These are phyloP conservation scores for Aphaenogaster ashmeadi DNA, from an alignment of 1,140 invertebrate genomes.

Conservation along the genomic window DNA sequence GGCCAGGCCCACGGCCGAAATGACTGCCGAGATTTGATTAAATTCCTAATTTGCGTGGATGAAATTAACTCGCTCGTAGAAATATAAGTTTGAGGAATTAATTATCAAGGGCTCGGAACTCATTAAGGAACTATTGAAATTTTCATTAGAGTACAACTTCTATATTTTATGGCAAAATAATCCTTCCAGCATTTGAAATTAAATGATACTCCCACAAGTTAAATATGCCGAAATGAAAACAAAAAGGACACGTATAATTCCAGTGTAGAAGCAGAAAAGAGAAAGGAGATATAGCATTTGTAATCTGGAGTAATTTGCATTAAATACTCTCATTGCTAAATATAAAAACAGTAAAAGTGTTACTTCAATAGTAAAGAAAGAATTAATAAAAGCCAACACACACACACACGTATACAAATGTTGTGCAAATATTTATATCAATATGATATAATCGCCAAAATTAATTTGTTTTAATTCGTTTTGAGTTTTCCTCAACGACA, in stretches of 20 bases:
- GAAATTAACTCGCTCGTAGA: conserved; percentile 71
- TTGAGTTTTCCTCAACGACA: not conserved
- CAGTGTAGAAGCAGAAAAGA: not conserved
- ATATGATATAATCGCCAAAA: not conserved
- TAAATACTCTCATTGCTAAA: conserved; percentile 7
- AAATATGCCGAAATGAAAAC: conserved; percentile 26
- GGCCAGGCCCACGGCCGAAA: conserved; percentile 31
- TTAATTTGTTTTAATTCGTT: not conserved
- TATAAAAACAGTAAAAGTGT: not conserved
- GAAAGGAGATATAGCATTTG: not conserved
- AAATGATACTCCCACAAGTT: conserved; percentile 41
- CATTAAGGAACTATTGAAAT: conserved; percentile 74
- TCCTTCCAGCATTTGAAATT: conserved; percentile 56
- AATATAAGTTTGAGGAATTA: conserved; percentile 76
- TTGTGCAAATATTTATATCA: not conserved
- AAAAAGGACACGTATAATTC: conserved; percentile 23
- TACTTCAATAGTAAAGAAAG: not conserved
- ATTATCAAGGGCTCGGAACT: conserved; percentile 72
- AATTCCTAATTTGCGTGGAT: conserved; percentile 73
- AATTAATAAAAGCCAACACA: not conserved
- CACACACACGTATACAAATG: too few species aligned
- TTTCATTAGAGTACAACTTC: conserved; percentile 71
- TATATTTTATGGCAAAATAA: conserved; percentile 68
- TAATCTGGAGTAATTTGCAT: conserved; percentile 4
- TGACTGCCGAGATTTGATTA: conserved; percentile 72